Base-by-base conservation (phyloP, 1,140 invertebrate species). In the Planococcus citri region DNA sequence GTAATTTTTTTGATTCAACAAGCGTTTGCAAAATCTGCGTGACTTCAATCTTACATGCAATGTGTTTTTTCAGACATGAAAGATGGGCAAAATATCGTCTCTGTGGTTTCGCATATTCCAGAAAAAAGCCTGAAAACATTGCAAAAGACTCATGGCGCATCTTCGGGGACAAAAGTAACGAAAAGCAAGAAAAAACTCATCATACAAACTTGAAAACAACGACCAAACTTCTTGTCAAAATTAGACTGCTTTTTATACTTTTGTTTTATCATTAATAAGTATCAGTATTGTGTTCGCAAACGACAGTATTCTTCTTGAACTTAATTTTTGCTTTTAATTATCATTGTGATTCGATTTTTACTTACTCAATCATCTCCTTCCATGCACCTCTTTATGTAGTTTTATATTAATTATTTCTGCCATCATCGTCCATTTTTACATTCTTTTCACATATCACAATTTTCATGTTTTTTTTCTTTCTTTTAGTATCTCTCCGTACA, bases 71-170 rank as follows among this genome's bases (percentile, higher is more conserved):
- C 22, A 64, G 60, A 27, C 9, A 64, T 20, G 10, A 64, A 64
- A 64, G 25, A 64, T 64, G 21, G 9, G 3, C 60, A 64, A 64
- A 64, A 64, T 64, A 17, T 64, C 4, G 17, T 64, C 3, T 24
- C 60, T 24, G 21, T 4, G 3, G 22, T 27, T 1, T 21, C 12
- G 2, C 10, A 64, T 25, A 64, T 64, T 25, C 60, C 60, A 4
- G 22, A 24, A 27, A 64, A 64, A 64, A 64, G 60, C 24, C 24
- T 24, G 60, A 64, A 64, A 64, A 64, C 60, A 6, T 64, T 64
- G 60, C 12, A 64, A 64, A 64, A 3, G 3, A 17, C 17, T 25
- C 2, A 4, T 24, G 41, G 41, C 17, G 4, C 60, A 25, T 25
- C 60, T 25, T 64, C 60, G 1, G 60, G 60, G 3, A 64, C 60